Evolutionary conservation across 2,113 vertebrate species (phyloP), one percentile per base, ranked within the genome.

Genomic region (Callipepla californica): DNA sequence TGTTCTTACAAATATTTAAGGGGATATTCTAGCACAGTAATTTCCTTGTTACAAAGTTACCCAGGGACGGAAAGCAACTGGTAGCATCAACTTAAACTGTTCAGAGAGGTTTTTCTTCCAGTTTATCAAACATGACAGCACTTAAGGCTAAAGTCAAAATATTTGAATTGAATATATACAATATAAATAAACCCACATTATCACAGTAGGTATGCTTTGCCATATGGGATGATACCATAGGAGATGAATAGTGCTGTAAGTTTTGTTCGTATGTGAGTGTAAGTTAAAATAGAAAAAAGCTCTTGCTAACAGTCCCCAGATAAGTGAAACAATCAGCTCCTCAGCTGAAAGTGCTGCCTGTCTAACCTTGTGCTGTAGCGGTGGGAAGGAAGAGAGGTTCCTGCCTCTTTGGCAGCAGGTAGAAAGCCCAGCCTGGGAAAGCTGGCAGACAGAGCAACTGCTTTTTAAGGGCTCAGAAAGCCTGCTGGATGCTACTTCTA

Each of bases 111-210:
- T 82, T 48, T 88, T 74, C 68, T 83, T 65, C 13, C 36, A 48
- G 0, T 42, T 73, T 74, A 51, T 82, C 59, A 93, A 75, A 87
- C 5, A 63, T 36, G 28, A 80, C 44, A 67, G 22, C 51, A 38
- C 58, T 85, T 74, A 69, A 90, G 45, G 63, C 55, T 55, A 11
- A 82, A 70, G 72, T 80, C 63, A 95, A 96, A 95, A 92, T 87
- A 92, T 89, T 90, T 93, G n/a, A 91, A 73, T 50, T 59, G 22
- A 20, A 73, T 62, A 70, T 11, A 82, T 7, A 87, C 80, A 92
- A 94, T 70, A 80, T 26, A 96, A 95, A 92, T 47, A 94, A 90
- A 70, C 88, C 82, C 80, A 88, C 59, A 55, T 45, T 77, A 90
- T 44, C n/a, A 55, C 34, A 80, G 67, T 22, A 59, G 65, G 45